Evolutionary conservation across 2,113 vertebrate species (phyloP).

Genomic region (Sceloporus tristichus): DNA sequence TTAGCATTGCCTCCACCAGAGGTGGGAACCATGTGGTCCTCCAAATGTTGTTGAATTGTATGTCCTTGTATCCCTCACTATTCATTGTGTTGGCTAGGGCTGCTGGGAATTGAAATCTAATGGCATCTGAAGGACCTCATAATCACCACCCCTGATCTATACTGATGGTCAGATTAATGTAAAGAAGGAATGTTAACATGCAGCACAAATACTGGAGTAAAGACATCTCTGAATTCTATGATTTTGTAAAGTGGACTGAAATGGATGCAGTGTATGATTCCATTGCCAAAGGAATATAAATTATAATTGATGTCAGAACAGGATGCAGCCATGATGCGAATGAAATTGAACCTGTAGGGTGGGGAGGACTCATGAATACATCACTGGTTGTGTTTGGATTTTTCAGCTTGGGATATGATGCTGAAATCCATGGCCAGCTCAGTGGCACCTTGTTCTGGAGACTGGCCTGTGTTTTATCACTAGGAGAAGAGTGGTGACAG

Average conservation of each 20-base stretch:
- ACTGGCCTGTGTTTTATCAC: slow-evolving; percentile 34
- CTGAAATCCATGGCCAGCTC: neutral
- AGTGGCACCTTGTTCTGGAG: slow-evolving; percentile 30
- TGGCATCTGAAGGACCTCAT: too few relatives aligned
- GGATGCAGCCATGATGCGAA: neutral
- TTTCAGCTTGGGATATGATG: neutral
- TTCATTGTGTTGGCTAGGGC: too few relatives aligned
- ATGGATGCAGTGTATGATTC: neutral
- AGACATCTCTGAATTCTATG: neutral
- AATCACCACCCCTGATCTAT: too few relatives aligned
- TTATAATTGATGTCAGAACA: neutral
- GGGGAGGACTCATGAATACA: too few relatives aligned
- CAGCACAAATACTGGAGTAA: neutral
- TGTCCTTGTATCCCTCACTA: too few relatives aligned
- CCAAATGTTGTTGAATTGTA: too few relatives aligned
- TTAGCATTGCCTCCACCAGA: neutral
- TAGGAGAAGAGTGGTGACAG: slow-evolving; percentile 31
- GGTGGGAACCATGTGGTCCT: too few relatives aligned
- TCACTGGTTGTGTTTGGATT: neutral
- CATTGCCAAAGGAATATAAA: neutral
- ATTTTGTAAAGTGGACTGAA: neutral
- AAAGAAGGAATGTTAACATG: neutral
- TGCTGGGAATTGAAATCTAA: too few relatives aligned
- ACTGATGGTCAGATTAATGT: neutral
- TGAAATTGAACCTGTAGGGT: neutral